Base-by-base conservation (phyloP, 2,888 invertebrate genomes). In the Sicus ferrugineus region DNA sequence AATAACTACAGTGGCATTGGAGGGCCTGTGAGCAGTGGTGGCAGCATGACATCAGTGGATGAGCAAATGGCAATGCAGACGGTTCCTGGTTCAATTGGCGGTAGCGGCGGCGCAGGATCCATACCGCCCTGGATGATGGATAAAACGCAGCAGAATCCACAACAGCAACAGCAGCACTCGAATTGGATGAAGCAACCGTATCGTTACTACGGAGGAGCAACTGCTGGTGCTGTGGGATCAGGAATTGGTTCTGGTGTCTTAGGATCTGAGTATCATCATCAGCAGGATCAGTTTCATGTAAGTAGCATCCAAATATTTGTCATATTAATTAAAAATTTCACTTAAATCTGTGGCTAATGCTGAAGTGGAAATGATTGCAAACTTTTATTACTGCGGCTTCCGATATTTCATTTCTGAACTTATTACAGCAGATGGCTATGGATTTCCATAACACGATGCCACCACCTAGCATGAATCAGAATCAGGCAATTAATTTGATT, bases 241-340 rank as follows among this genome's bases (percentile, higher is more conserved):
- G 71, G 71, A 14, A 23, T 56, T 77, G 80, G 75, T 79, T 59
- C 71, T 14, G 70, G 71, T 16, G 71, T 70, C 16, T 48, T 77
- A 79, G 75, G 79, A 76, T 59, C 72, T n/a, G 52, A 75, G 31
- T 76, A 75, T 58, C 79, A 82, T 68, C 81, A 80, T 75, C 83
- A 80, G 72, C 85, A 84, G 77, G 86, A 82, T 77, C 80, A 81
- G 72, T 83, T 79, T 74, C 81, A 81, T 74, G 83, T 83, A 75
- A 77, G 78, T 75, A 30, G n/a, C n/a, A n/a, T 14, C 28, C 31
- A 48, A 6, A 16, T 68, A 61, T 3, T 1, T 52, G 16, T 38
- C n/a, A 3, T 11, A 30, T 4, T 58, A 58, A n/a, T n/a, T n/a
- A n/a, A n/a, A n/a, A n/a, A n/a, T n/a, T n/a, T n/a, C n/a, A n/a